Evolutionary conservation across 2,888 invertebrate genomes (phyloP).

Genomic region (Epistrophella euchroma): DNA sequence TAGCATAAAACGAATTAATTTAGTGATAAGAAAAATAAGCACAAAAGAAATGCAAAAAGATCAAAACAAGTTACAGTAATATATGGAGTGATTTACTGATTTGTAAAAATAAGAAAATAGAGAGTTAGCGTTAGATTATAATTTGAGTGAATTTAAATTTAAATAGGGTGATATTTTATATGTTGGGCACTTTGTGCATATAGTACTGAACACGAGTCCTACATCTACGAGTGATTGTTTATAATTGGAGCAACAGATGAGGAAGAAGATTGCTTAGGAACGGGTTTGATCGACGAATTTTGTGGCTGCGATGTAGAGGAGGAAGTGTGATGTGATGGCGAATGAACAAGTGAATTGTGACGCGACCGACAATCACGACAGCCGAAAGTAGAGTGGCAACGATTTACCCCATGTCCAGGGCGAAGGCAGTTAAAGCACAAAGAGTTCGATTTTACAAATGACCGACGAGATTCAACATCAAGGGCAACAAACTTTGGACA

Average conservation of each 20-base stretch:
- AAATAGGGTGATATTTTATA: too few species aligned
- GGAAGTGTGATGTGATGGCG: background rate
- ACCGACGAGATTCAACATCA: background rate
- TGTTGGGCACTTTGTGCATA: too few species aligned
- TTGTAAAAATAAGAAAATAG: too few species aligned
- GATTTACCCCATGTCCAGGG: constrained; percentile 14
- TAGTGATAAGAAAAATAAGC: too few species aligned
- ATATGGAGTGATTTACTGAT: too few species aligned
- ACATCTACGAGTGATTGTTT: constrained; percentile 32
- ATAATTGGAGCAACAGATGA: background rate
- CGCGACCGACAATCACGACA: constrained; percentile 27
- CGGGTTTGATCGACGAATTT: background rate
- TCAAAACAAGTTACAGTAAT: too few species aligned
- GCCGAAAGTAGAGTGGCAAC: constrained; percentile 17
- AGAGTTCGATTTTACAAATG: constrained; percentile 11
- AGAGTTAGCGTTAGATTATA: too few species aligned
- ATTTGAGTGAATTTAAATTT: too few species aligned
- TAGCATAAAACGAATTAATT: too few species aligned
- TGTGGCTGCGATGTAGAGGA: background rate
- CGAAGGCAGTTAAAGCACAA: constrained; percentile 17
- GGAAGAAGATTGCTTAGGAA: background rate
- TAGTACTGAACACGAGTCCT: too few species aligned
- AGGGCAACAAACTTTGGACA: too few species aligned
- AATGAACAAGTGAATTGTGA: constrained; percentile 39
- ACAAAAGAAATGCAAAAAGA: too few species aligned